phyloP scores from a whole-genome alignment of 2,113 vertebrate genomes.

The Colinus virginianus region DNA sequence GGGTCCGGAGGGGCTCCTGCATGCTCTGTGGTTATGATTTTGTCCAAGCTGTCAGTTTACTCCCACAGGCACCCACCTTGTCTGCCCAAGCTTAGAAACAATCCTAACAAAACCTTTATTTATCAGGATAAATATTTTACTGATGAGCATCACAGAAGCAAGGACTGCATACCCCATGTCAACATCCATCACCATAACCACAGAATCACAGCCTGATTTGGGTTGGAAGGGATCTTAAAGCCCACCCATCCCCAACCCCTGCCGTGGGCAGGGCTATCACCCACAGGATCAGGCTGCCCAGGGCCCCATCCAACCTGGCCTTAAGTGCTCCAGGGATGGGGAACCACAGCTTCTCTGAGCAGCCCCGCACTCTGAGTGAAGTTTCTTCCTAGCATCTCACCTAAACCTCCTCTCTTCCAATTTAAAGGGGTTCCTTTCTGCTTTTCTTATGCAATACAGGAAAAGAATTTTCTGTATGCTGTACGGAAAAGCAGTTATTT shows the following conservation, averaged over 20 bases:
- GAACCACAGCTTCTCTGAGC: too few relatives aligned
- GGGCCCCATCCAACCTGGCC: too few relatives aligned
- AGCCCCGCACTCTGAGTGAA: too few relatives aligned
- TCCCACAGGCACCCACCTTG: neutral
- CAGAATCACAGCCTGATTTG: too few relatives aligned
- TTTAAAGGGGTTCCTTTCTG: neutral
- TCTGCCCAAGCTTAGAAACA: neutral
- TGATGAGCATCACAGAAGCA: neutral
- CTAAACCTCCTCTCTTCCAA: too few relatives aligned
- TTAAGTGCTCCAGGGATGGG: too few relatives aligned
- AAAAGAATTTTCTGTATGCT: neutral
- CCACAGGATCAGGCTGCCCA: too few relatives aligned
- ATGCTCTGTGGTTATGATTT: neutral
- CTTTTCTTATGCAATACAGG: neutral
- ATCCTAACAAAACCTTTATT: neutral
- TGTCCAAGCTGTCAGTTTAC: neutral
- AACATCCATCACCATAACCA: neutral
- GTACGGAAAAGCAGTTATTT: neutral
- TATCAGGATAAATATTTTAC: neutral
- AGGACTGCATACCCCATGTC: neutral
- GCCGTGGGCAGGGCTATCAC: too few relatives aligned
- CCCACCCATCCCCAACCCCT: too few relatives aligned
- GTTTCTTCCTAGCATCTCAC: too few relatives aligned
- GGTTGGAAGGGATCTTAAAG: too few relatives aligned
- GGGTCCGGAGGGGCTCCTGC: accelerated